Percentiles rank a stretch among this genome's conserved stretches.
phyloP scores from a whole-genome alignment of 1,140 invertebrate species.

The Rhagoletis pomonella region DNA sequence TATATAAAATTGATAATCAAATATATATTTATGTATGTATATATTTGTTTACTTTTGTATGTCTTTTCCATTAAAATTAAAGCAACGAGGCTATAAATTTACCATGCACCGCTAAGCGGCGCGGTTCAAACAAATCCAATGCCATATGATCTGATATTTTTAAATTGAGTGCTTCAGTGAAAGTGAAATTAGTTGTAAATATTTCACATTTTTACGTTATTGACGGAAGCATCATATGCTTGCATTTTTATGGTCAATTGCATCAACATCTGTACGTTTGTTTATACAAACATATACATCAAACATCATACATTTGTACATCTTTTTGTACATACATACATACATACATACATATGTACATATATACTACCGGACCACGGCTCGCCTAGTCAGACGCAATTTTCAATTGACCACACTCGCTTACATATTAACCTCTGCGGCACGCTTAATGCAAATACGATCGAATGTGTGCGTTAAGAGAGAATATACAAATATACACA shows the following conservation, averaged over 20 bases:
- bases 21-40: no score
- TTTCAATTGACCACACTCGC: conserved; percentile 11
- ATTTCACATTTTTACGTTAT: not conserved
- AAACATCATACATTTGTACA: no score
- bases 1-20: no score
- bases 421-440: not conserved
- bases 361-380: not conserved
- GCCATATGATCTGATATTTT: no score
- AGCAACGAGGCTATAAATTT: no score
- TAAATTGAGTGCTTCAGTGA: not conserved
- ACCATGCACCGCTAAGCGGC: no score
- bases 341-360: not conserved
- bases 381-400: not conserved
- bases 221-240: not conserved
- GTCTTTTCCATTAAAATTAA: no score
- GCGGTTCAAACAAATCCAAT: no score
- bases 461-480: not conserved
- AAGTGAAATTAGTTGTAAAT: not conserved
- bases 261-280: no score
- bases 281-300: no score
- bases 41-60: no score
- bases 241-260: not conserved
- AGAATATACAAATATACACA: not conserved
- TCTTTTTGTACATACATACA: not conserved
- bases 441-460: not conserved